Evolutionary conservation across 64 coral and sea anemone genomes (phyloP), one percentile per base, ranked within the genome.

Genomic region (Acropora yongei): DNA sequence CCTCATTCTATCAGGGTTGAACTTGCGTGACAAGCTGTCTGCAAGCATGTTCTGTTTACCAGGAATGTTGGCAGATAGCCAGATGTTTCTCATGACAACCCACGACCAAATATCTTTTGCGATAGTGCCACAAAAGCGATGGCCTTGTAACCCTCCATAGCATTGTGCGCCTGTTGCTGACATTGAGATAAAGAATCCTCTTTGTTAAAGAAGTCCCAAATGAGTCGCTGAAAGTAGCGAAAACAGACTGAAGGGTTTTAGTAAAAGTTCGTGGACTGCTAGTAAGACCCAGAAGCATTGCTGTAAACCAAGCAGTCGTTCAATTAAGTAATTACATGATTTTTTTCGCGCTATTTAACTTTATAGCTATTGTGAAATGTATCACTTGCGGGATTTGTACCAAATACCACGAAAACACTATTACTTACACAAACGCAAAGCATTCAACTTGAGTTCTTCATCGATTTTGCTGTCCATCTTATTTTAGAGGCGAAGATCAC

Each of bases 11-110:
- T 83, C 16, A 18, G 39, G 18, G 80, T 83, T 65, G 55, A 83
- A 83, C 18, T 83, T 60, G 9, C 68, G 60, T 40, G 78, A 83
- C 61, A 91, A 83, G 48, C 74, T 6, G 48, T 91, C 68, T 57
- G 89, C 69, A 53, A 73, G 18, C 10, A 44, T 50, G 72, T 84
- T 84, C 13, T 30, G 19, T 53, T 20, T 17, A 14, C 79, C 79
- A 53, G 79, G 45, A 57, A 68, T 83, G 44, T 91, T 46, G 18
- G 68, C 61, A 51, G 89, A 91, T 83, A 91, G 53, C 79, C 89
- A 91, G 30, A 82, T 79, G 19, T 47, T 17, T 66, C 57, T 57
- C 11, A 58, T 78, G 63, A 90, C 63, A 17, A 77, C 63, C 78
- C 78, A 90, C 5, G 66, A 63, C 78, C 78, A 82, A 81, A 90